Evolutionary conservation across 2,797 vertebrate species (phyloP).

Genomic region (Huso huso): DNA sequence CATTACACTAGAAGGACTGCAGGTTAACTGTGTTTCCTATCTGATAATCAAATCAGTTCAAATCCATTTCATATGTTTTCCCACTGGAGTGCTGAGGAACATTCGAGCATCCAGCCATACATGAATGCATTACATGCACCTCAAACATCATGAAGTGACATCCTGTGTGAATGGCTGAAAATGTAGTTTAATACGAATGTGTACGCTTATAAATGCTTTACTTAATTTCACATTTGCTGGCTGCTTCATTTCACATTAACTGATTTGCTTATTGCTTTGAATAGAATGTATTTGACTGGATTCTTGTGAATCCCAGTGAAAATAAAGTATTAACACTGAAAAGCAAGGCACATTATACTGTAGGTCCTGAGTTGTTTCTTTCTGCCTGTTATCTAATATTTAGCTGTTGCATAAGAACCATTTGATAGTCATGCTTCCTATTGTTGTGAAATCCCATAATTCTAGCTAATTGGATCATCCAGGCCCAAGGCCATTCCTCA

Average conservation of each 20-base stretch:
- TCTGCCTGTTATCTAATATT: neutral
- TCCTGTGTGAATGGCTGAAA: conserved; percentile 2
- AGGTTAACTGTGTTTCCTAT: neutral
- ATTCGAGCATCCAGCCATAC: neutral
- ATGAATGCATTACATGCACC: conserved; percentile 12
- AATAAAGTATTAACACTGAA: too few relatives aligned
- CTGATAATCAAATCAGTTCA: conserved; percentile 10
- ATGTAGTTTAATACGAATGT: conserved; percentile 4
- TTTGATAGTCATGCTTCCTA: neutral
- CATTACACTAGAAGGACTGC: neutral
- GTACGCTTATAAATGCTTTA: neutral
- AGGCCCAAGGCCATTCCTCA: neutral
- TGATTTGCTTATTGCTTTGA: too few relatives aligned
- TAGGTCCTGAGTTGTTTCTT: neutral
- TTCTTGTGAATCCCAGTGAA: too few relatives aligned
- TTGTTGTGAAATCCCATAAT: neutral
- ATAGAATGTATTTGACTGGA: too few relatives aligned
- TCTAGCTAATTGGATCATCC: neutral
- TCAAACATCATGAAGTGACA: conserved; percentile 11
- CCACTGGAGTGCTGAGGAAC: conserved; percentile 10
- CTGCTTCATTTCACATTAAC: too few relatives aligned
- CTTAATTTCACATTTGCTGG: conserved; percentile 12
- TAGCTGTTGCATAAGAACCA: neutral
- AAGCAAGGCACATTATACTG: too few relatives aligned
- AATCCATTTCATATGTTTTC: conserved; percentile 14